These are phyloP conservation scores for Ophioderma brevispina DNA, from an alignment of 35 echinoderm and acorn worm species.

Conservation along the genomic window DNA sequence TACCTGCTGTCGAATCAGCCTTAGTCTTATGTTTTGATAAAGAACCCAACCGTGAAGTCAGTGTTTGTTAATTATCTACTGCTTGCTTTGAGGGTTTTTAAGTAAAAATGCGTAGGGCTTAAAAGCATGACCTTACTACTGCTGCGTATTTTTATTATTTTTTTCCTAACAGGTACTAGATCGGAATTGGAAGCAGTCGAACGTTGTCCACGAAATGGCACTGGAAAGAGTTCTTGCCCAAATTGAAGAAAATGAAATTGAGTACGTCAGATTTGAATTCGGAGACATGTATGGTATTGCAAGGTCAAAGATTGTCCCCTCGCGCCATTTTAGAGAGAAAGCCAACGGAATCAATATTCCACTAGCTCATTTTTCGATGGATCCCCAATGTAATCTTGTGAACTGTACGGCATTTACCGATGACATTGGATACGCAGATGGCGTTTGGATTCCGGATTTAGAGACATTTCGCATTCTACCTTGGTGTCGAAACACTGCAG, in stretches of 20 bases:
- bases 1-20: too few relatives aligned
- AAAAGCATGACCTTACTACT: too few relatives aligned
- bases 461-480: slow-evolving; percentile 71
- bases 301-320: slow-evolving; percentile 78
- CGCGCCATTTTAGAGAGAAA: slow-evolving; percentile 66
- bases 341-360: slow-evolving; percentile 56
- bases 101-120: too few relatives aligned
- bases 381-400: slow-evolving; percentile 37
- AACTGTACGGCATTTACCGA: slow-evolving; percentile 39
- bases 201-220: neutral
- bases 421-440: slow-evolving; percentile 64
- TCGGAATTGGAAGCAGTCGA: too few relatives aligned
- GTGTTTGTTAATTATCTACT: too few relatives aligned
- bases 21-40: too few relatives aligned
- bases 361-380: slow-evolving; percentile 59
- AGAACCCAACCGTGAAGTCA: too few relatives aligned
- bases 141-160: too few relatives aligned
- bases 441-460: slow-evolving; percentile 63
- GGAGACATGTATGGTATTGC: slow-evolving; percentile 83
- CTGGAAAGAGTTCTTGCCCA: neutral
- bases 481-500: slow-evolving; percentile 60
- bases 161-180: too few relatives aligned
- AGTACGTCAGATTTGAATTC: slow-evolving; percentile 85
- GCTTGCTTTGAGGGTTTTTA: too few relatives aligned
- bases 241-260: slow-evolving; percentile 42